These are phyloP conservation scores for Bombus confusus DNA, from an alignment of 1,140 invertebrate species.

Conservation along the genomic window DNA sequence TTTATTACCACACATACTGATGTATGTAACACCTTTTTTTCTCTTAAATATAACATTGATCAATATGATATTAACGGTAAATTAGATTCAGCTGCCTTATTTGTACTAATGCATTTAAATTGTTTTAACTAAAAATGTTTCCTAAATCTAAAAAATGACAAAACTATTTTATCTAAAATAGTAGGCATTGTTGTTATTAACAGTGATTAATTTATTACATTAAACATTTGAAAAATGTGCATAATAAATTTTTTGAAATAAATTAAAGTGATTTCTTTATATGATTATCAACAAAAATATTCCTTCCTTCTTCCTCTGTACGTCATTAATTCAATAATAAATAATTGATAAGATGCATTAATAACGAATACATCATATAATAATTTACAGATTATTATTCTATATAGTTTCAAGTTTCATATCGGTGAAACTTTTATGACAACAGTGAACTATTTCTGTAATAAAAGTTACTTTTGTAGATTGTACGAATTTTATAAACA, in stretches of 20 bases:
- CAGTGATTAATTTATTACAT: slow-evolving; percentile 59
- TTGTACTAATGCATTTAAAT: slow-evolving; percentile 56
- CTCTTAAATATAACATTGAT: slow-evolving; percentile 21
- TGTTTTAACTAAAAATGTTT: slow-evolving; percentile 40
- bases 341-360: not conserved
- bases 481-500: too few species aligned
- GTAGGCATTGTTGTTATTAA: slow-evolving; percentile 58
- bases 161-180: slow-evolving; percentile 52
- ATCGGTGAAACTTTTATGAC: not conserved
- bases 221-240: slow-evolving; percentile 47
- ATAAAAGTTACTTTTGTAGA: too few species aligned
- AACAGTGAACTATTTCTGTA: too few species aligned
- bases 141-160: slow-evolving; percentile 27
- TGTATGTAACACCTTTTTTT: slow-evolving; percentile 30
- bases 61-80: slow-evolving; percentile 37
- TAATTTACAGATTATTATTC: slow-evolving; percentile 1
- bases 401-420: not conserved
- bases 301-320: not conserved
- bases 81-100: slow-evolving; percentile 39
- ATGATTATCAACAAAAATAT: slow-evolving; percentile 2
- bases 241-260: slow-evolving; percentile 58
- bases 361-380: not conserved
- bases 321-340: not conserved
- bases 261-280: slow-evolving; percentile 5
- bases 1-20: slow-evolving; percentile 44